Evolutionary conservation across 2,113 vertebrate genomes (phyloP).

Genomic region (Equus quagga): DNA sequence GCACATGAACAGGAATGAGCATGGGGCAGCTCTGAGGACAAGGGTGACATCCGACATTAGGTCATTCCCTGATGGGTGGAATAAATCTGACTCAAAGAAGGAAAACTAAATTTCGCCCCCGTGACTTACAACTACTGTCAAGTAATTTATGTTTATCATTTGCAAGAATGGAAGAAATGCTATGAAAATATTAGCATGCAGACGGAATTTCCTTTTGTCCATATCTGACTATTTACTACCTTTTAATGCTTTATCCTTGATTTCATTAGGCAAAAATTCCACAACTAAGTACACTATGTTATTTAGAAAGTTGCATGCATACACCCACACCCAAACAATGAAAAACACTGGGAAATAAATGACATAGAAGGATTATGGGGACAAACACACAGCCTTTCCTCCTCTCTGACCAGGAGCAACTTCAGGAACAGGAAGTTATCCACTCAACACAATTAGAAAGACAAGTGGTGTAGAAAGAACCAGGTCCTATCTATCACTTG

Average conservation of each 20-base stretch:
- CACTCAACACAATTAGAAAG: not conserved
- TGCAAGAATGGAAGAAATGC: not conserved
- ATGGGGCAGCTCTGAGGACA: not conserved
- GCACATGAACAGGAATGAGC: not conserved
- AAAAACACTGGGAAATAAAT: not conserved
- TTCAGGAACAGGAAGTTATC: not conserved
- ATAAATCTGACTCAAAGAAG: not conserved
- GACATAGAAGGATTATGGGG: not conserved
- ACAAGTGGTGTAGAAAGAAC: not conserved
- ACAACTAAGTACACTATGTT: not conserved
- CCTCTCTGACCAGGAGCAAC: not conserved
- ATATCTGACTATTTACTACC: not conserved
- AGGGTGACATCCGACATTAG: rapidly evolving
- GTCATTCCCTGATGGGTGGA: not conserved
- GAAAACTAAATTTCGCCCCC: not conserved
- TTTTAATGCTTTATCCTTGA: not conserved
- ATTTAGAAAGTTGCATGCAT: not conserved
- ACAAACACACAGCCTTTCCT: not conserved
- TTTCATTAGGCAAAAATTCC: not conserved
- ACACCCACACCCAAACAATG: not conserved
- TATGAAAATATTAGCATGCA: not conserved
- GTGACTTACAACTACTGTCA: not conserved
- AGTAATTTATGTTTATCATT: not conserved
- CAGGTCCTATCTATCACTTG: not conserved
- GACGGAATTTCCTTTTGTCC: not conserved